Base-by-base conservation (phyloP, 2,113 vertebrate species). In the Cathartes aura region DNA sequence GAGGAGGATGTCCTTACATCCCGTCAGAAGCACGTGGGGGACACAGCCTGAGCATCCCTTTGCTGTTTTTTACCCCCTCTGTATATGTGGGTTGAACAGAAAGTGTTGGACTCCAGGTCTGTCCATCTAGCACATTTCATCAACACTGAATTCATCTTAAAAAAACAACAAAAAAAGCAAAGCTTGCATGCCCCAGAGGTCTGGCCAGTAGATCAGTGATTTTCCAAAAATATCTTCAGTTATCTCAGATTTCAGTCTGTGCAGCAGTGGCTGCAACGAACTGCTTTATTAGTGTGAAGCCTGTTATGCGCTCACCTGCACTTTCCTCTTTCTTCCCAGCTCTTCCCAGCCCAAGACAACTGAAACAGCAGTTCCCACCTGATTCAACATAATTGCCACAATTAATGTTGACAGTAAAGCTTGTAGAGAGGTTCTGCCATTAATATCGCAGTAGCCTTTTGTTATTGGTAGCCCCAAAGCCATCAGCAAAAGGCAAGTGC, bases 291-390 rank as follows among this genome's bases (percentile, higher is more conserved):
- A 73, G 34, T 62, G 72, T 80, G 56, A 95, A 74, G 70, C 67
- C 53, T 91, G 56, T 50, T 86, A 76, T 53, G 45, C 23, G 45
- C 23, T 73, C 32, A 45, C 32, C 63, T 79, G 56, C 38, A 38
- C 36, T 94, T 90, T 60, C 38, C 66, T 71, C 76, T 96, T 96
- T 86, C 67, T 90, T 90, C 86, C 9, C 38, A 64, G 66, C 59
- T 92, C 63, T 88, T 94, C 45, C 96, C 58, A 96, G 21, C 13
- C 48, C 34, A 67, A 48, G 74, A 96, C 50, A 76, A 78, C 36
- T 86, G 91, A 92, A 82, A 93, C 78, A 83, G 45, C 27, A 89
- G 70, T 82, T 94, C 45, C 91, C 83, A 89, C 24, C 73, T 92
- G 78, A 90, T 91, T 93, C 14, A 40, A 73, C 38, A 18, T 93